Base-by-base conservation (phyloP, 2,113 vertebrate genomes). In the Monarcha castaneiventris region DNA sequence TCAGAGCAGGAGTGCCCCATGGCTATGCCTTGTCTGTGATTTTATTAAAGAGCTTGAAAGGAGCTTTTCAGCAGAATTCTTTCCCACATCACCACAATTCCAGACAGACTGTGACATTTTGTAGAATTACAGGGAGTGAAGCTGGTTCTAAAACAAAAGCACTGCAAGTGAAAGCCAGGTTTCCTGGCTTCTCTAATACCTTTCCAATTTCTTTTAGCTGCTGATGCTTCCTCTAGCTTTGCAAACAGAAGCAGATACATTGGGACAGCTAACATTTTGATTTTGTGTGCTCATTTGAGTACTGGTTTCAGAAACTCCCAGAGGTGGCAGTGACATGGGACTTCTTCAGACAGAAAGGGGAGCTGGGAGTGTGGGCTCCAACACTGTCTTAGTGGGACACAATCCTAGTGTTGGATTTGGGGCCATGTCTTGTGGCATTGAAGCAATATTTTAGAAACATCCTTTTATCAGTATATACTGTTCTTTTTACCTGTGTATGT, bases 31-130 rank as follows among this genome's bases (percentile, higher is more conserved):
- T n/a, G 64, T 77, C 85, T 90, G 83, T 69, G 75, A 68, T 80
- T 96, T 91, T 44, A 96, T 44, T 95, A 67, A 83, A 86, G 43
- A 95, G 61, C 75, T 87, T 91, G 84, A 96, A 86, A 95, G 67
- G n/a, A 74, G 37, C 76, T 94, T 94, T 94, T 90, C 79, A 93
- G 63, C 61, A 90, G 48, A 94, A 44, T 90, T 84, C 33, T 71
- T 90, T 93, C 67, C 93, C 85, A 88, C 90, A 91, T 81, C 63
- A 87, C 89, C 89, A 76, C 67, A 85, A 80, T 54, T 51, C 79
- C 64, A 95, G 51, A 73, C 72, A 93, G 85, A 74, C 52, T 56
- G 21, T 83, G 94, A 93, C 83, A 95, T 95, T 95, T 88, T 86
- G 32, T 59, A 88, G 78, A 94, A 92, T 78, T 93, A 84, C 71